phyloP scores from a whole-genome alignment of 1,140 invertebrate species.

The Copidosoma floridanum region DNA sequence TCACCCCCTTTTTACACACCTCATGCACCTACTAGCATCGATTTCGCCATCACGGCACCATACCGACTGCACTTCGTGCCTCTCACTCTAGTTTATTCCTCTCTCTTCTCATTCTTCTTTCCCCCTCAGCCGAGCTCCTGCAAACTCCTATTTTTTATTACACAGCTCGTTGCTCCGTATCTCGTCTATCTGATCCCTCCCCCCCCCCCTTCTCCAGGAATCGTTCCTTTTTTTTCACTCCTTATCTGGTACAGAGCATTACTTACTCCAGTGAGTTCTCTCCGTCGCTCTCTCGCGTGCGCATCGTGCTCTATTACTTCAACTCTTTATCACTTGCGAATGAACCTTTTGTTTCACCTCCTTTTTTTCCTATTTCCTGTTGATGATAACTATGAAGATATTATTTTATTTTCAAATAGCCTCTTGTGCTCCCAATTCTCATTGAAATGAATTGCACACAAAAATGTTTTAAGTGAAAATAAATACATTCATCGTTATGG shows the following conservation, averaged over 20 bases:
- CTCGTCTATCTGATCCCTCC: slow-evolving; percentile 8
- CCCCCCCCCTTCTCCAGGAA: not conserved
- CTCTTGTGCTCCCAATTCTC: too few relatives aligned
- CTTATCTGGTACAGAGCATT: too few relatives aligned
- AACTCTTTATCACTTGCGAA: slow-evolving; percentile 17
- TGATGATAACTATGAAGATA: too few relatives aligned
- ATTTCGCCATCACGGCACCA: too few relatives aligned
- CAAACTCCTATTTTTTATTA: slow-evolving; percentile 18
- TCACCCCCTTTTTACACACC: too few relatives aligned
- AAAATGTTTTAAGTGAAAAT: too few relatives aligned
- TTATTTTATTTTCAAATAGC: too few relatives aligned
- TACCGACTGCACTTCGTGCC: too few relatives aligned
- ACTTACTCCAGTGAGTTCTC: not conserved
- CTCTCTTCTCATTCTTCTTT: not conserved
- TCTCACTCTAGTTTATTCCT: not conserved
- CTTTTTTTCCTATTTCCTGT: slow-evolving; percentile 1
- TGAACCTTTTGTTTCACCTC: not conserved
- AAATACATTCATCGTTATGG: too few relatives aligned
- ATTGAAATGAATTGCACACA: too few relatives aligned
- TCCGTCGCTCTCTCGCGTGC: not conserved
- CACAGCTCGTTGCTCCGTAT: slow-evolving; percentile 18
- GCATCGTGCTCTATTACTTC: not conserved
- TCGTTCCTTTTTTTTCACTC: slow-evolving; percentile 3
- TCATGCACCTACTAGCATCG: too few relatives aligned
- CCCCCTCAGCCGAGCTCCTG: slow-evolving; percentile 4